Percentiles rank a stretch among this genome's conserved stretches.
phyloP scores from a whole-genome alignment of 2,113 vertebrate species.

The Campylomormyrus tamandua region DNA sequence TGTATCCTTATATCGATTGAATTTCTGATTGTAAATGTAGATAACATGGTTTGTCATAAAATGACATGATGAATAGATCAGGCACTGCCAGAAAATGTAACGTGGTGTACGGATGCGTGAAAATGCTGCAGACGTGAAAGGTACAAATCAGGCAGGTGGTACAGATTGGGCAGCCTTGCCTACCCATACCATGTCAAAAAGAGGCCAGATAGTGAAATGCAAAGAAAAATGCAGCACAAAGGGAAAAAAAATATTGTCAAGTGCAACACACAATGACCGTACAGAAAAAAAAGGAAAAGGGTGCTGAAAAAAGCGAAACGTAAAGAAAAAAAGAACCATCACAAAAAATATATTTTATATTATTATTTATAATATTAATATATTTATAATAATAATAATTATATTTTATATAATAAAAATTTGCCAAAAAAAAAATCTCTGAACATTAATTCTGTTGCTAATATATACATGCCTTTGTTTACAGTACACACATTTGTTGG shows the following conservation, averaged over 20 bases:
- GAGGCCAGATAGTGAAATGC: not conserved
- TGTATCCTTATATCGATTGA: not conserved
- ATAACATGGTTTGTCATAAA: not conserved
- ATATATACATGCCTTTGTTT: not conserved
- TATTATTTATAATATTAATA: too few species aligned
- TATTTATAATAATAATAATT: too few species aligned
- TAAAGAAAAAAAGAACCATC: not conserved
- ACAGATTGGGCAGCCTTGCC: not conserved
- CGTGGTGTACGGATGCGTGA: not conserved
- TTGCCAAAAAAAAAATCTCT: not conserved
- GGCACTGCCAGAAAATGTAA: not conserved
- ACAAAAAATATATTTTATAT: not conserved
- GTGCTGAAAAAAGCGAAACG: too few species aligned
- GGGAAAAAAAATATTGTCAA: not conserved
- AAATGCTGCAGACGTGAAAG: not conserved
- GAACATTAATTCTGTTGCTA: not conserved
- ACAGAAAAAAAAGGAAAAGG: too few species aligned
- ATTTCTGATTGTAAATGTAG: not conserved
- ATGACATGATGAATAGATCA: not conserved
- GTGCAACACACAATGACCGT: too few species aligned
- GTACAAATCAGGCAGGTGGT: not conserved
- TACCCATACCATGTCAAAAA: not conserved
- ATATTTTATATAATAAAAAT: not conserved
- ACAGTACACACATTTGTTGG: not conserved
- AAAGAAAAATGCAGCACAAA: not conserved